Base-by-base conservation (phyloP, 2,113 vertebrate genomes). In the Pteruthius melanotis region DNA sequence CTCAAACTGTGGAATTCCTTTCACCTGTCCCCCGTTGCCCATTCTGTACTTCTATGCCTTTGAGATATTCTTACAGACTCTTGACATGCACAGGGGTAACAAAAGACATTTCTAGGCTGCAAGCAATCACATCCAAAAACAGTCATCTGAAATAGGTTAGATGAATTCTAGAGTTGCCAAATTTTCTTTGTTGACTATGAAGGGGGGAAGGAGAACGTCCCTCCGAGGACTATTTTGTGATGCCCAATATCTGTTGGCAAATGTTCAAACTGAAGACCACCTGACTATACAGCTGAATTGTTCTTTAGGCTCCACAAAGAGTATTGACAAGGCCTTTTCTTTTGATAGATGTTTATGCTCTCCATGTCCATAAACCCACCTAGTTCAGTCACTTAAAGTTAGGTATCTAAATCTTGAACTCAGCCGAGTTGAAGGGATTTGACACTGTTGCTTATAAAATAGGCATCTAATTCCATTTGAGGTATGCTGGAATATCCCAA, bases 61-160 rank as follows among this genome's bases (percentile, higher is more conserved):
- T 92, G 79, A 94, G 31, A 6, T 83, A 47, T 74, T 92, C 50
- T 87, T 87, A 24, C 0, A 81, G 15, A 60, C 9, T 89, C 52
- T 37, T 83, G 59, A 88, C 59, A 65, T 2, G 75, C 33, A 57
- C 40, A 50, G 14, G 17, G 13, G 35, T 35, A 83, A 64, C 20
- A 82, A 80, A 93, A 70, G 76, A 77, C 35, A 47, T 89, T 94
- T 95, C 60, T 94, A 70, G 75, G 68, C 30, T 96, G 59, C 42
- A 85, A 90, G 83, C 15, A 89, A 56, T 83, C 28, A 64, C 22
- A 45, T 74, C 63, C 37, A 90, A 88, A 94, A 94, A 83, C 45
- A 83, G 63, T 39, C 0, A 80, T 42, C 37, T 70, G 35, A 93
- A 93, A 90, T 63, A 92, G 59, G 79, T 86, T 94, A 80, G 39